Evolutionary conservation across 2,113 vertebrate species (phyloP).

Genomic region (Pelmatolapia mariae): DNA sequence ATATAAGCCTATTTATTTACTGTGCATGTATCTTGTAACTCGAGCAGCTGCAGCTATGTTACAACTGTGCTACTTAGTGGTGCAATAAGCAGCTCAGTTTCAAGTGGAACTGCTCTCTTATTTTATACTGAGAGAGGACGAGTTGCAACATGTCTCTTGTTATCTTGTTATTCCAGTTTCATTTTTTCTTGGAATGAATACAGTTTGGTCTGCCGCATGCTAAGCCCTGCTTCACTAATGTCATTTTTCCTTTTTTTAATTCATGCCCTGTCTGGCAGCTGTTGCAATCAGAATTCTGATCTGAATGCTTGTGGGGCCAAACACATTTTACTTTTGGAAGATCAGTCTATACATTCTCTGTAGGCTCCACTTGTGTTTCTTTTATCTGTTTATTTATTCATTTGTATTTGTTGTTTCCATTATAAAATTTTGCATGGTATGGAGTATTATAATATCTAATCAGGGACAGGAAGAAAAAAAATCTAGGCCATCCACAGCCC

Average conservation of each 20-base stretch:
- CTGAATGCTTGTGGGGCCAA: background rate
- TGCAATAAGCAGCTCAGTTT: background rate
- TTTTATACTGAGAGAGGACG: background rate
- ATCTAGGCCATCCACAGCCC: background rate
- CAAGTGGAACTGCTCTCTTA: rapidly evolving
- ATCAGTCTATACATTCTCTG: background rate
- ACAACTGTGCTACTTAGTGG: background rate
- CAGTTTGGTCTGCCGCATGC: background rate
- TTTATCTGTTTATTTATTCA: background rate
- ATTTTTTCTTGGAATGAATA: background rate
- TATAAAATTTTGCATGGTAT: background rate
- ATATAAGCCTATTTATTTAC: background rate
- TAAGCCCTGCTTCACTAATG: background rate
- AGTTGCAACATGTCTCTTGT: background rate
- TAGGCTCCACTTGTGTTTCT: background rate
- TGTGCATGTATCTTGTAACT: background rate
- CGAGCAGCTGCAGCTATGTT: background rate
- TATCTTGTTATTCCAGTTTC: background rate
- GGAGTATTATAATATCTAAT: rapidly evolving
- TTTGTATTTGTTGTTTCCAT: background rate
- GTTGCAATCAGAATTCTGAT: background rate
- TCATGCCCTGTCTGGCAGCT: rapidly evolving
- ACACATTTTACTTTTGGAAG: background rate
- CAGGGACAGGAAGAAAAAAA: background rate
- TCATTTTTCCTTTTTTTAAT: rapidly evolving